phyloP scores from a whole-genome alignment of 2,797 vertebrate species.

The Pseudotriccus pelzelni region DNA sequence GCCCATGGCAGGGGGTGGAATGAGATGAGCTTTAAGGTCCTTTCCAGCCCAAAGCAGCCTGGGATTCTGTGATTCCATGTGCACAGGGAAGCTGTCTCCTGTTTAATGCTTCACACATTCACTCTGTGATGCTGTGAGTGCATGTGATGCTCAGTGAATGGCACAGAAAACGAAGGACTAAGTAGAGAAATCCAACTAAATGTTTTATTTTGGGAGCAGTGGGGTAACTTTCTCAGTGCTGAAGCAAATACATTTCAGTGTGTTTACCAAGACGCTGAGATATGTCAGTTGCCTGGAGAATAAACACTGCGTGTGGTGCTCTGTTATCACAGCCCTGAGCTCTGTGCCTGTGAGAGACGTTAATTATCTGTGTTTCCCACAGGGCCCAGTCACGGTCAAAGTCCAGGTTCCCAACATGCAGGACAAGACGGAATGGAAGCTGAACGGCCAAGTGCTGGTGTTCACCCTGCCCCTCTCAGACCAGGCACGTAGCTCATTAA shows the following conservation, averaged over 20 bases:
- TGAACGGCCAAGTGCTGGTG: conserved; percentile 92
- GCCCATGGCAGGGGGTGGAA: background rate
- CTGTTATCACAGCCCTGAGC: background rate
- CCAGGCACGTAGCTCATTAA: conserved; percentile 80
- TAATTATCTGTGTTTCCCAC: conserved; percentile 6
- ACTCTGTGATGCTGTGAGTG: rapidly evolving
- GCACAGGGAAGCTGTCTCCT: background rate
- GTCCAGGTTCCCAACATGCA: conserved; percentile 99
- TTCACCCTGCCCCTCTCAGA: conserved; percentile 96
- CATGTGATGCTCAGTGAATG: rapidly evolving
- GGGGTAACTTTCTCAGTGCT: background rate
- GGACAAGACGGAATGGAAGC: conserved; percentile 99
- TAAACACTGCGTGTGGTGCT: background rate
- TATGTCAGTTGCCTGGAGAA: background rate
- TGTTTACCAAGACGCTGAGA: background rate
- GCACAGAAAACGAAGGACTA: background rate
- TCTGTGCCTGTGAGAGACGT: background rate
- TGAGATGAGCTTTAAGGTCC: background rate
- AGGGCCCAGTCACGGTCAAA: conserved; percentile 93
- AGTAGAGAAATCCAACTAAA: background rate
- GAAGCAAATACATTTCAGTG: background rate
- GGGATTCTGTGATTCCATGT: background rate
- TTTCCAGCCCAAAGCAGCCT: background rate
- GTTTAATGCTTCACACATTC: background rate
- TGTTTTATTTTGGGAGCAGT: background rate